phyloP scores from a whole-genome alignment of 1,140 invertebrate species.

The Himalopsyche phryganea region DNA sequence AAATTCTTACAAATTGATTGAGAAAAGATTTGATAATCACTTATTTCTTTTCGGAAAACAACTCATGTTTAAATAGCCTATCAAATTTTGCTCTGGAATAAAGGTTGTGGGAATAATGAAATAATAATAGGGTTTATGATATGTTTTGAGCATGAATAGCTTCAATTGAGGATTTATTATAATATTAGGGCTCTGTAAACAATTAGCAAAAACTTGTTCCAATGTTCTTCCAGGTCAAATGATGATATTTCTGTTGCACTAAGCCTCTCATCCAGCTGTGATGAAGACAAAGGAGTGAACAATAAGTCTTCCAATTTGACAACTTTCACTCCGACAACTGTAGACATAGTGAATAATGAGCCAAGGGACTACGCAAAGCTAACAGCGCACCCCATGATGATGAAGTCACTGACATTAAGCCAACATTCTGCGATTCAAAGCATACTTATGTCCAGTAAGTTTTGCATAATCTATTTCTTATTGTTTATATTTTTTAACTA shows the following conservation, averaged over 20 bases:
- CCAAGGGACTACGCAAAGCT: conserved; percentile 38
- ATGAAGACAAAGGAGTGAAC: conserved; percentile 40
- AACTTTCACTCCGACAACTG: conserved; percentile 16
- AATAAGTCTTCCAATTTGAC: conserved; percentile 22
- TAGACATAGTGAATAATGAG: conserved; percentile 25
- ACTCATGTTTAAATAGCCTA: no score
- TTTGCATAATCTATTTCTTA: background rate
- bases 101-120: no score
- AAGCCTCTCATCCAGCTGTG: conserved; percentile 48
- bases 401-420: conserved; percentile 49
- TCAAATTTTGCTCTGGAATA: no score
- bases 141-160: no score
- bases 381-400: conserved; percentile 46
- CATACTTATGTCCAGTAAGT: conserved; percentile 48
- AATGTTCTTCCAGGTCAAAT: conserved; percentile 43
- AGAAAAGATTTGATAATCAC: no score
- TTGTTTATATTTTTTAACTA: no score
- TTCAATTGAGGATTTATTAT: no score
- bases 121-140: no score
- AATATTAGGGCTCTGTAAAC: no score
- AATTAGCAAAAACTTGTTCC: no score
- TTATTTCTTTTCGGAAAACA: no score
- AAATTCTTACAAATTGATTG: no score
- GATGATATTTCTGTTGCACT: conserved; percentile 50
- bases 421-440: conserved; percentile 44